These are phyloP conservation scores for Hoplodrina blanda DNA, from an alignment of 2,888 invertebrate genomes.

Conservation along the genomic window DNA sequence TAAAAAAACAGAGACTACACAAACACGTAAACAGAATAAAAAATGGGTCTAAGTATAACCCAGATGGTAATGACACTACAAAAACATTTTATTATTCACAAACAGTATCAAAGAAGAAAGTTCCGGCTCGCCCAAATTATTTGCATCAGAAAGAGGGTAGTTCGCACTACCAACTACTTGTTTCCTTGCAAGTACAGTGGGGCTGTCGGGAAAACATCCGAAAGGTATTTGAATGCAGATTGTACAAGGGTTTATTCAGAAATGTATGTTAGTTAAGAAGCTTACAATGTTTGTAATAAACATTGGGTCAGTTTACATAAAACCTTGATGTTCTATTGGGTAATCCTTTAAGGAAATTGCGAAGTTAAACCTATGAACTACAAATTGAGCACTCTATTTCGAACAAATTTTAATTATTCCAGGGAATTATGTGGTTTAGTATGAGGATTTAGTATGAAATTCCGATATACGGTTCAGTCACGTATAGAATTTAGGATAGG, in stretches of 20 bases:
- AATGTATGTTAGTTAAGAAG: conserved; percentile 55
- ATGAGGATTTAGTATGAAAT: conserved; percentile 16
- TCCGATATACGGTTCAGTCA: conserved; percentile 19
- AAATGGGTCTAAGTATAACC: conserved; percentile 41
- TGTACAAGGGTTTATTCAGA: conserved; percentile 59
- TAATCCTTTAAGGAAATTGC: background rate
- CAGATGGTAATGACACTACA: conserved; percentile 69
- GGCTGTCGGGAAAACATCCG: conserved; percentile 71
- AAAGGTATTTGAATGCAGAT: conserved; percentile 79
- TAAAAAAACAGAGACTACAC: conserved; percentile 30
- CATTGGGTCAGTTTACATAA: conserved; percentile 28
- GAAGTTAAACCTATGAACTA: conserved; percentile 4
- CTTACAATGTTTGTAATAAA: conserved; percentile 43
- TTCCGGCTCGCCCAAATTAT: conserved; percentile 78
- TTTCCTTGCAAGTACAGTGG: conserved; percentile 65
- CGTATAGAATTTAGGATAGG: conserved; percentile 35
- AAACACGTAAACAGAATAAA: conserved; percentile 54
- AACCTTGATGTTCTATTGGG: conserved; percentile 21
- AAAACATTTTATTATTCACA: conserved; percentile 79
- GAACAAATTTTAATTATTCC: conserved; percentile 10
- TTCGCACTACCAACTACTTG: conserved; percentile 72
- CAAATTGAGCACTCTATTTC: conserved; percentile 1
- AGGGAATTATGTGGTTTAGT: background rate
- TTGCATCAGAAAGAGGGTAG: conserved; percentile 82
- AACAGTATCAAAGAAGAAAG: conserved; percentile 74